A percentile compares a stretch with the other conserved stretches of the same genome.
phyloP scores from a whole-genome alignment of 2,113 vertebrate species.

The Penelope pileata region DNA sequence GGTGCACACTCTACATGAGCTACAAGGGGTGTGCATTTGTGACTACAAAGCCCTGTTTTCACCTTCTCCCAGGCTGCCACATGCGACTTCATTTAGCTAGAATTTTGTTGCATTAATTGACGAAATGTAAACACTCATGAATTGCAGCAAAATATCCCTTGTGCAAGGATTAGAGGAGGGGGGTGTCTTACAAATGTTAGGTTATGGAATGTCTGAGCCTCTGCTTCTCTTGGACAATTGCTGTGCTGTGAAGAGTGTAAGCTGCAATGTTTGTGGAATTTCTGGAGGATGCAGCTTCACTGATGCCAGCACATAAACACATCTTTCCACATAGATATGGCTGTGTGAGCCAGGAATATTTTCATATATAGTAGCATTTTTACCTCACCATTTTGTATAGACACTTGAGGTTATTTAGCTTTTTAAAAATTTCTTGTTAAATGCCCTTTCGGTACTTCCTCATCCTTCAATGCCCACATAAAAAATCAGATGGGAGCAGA shows the following conservation, averaged over 20 bases:
- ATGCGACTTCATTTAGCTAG: accelerated
- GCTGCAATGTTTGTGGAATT: neutral
- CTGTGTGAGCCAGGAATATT: neutral
- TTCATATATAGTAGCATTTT: neutral
- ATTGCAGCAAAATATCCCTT: neutral
- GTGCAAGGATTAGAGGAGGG: neutral
- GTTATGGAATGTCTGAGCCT: neutral
- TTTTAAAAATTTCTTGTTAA: neutral
- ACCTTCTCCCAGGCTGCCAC: neutral
- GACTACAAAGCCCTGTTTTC: neutral
- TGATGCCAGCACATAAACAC: neutral
- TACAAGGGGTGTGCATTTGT: neutral
- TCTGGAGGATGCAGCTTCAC: neutral
- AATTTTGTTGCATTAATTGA: neutral
- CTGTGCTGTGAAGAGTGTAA: neutral
- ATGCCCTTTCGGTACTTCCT: neutral
- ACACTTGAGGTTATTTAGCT: neutral
- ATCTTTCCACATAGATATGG: neutral
- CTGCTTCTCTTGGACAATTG: neutral
- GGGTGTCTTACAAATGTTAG: neutral
- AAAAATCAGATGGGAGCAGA: slow-evolving; percentile 3
- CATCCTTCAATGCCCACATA: neutral
- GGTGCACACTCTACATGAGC: neutral
- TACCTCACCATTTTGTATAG: neutral
- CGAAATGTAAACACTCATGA: neutral